Base-by-base conservation (phyloP, 2,888 invertebrate species). In the Rhogogaster chlorosoma region DNA sequence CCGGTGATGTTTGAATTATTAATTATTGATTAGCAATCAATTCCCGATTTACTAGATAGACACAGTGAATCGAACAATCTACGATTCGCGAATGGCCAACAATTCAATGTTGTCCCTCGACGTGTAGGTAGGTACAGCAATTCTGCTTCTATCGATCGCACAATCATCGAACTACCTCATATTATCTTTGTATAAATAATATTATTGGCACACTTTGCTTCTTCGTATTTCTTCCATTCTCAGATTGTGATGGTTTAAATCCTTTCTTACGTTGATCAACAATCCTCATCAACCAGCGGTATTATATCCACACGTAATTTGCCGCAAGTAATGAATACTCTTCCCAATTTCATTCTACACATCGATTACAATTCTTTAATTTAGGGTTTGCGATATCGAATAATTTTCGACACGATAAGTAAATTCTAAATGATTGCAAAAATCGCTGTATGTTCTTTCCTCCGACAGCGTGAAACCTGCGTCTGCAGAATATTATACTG, bases 121-220 rank as follows among this genome's bases (percentile, higher is more conserved):
- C 26, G 61, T 22, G 12, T 26, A 61, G 26, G 12, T 26, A 61
- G 26, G 61, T 42, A 29, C 42, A 73, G 42, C 42, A 38, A 42
- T 73, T 22, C 18, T 0, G 18, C 67, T 73, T 10, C 71, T 7
- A 73, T 73, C 42, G 71, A 73, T 73, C 22, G 42, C 26, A 73
- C 42, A 42, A 73, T 73, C 26, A 73, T 73, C 42, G 3, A 42
- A 73, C 42, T 42, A 73, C n/a, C n/a, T 73, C 42, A 38, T 49
- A 53, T 9, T 9, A 9, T 7, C 53, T 53, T n/a, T 7, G 53
- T 53, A 53, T 73, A 73, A 38, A 73, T 73, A 22, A 67, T 73
- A 26, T 42, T 73, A 73, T 73, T 73, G 12, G 38, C n/a, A 42
- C 71, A 73, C 71, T 42, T 42, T 38, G 42, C 22, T 22, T 73